Base-by-base conservation (phyloP, 2,113 vertebrate species). In the Stigmatopora nigra region DNA sequence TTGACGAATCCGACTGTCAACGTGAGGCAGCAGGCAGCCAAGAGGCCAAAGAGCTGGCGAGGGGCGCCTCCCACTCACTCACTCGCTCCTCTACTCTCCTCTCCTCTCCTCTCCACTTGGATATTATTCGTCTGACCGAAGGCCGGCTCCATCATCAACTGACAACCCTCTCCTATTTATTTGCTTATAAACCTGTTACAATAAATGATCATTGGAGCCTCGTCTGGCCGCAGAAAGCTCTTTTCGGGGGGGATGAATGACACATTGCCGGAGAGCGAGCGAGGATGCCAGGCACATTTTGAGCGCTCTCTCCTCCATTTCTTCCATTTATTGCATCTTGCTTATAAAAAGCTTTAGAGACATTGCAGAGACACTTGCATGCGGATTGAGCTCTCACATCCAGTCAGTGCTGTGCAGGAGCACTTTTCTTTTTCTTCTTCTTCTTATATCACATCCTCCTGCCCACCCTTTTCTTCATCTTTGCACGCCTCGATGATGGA, bases 1-100 rank as follows among this genome's bases (percentile, higher is more conserved):
- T 96, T 96, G 97, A 98, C 98, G 98, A 99, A 98, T 98, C 97
- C 97, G 95, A 93, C 94, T 98, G 97, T 97, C 97, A 97, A 97
- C 96, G 95, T 92, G 92, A 95, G 93, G 94, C 95, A 93, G 93
- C 95, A 95, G 97, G 95, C 94, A 95, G 20, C 53, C 53, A 56
- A 15, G 22, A 97, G 93, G 92, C 94, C 94, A 93, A 45, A 89
- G 92, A 94, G 94, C 94, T 90, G 92, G 38, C 90, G 90, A 91
- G 89, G 83, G 91, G 87, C 93, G 92, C 91, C 92, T 68, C 93
- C 92, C 89, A 87, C 89, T 22, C 90, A 31, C 89, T 88, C 93
- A 93, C 93, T 95, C 92, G 81, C 77, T 91, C 93, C 91, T 88
- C 88, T 31, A 90, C 92, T 61, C 58, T n/a, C 58, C 44, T 86